phyloP scores from a whole-genome alignment of 2,888 invertebrate genomes.

The Pardosa pseudoannulata region DNA sequence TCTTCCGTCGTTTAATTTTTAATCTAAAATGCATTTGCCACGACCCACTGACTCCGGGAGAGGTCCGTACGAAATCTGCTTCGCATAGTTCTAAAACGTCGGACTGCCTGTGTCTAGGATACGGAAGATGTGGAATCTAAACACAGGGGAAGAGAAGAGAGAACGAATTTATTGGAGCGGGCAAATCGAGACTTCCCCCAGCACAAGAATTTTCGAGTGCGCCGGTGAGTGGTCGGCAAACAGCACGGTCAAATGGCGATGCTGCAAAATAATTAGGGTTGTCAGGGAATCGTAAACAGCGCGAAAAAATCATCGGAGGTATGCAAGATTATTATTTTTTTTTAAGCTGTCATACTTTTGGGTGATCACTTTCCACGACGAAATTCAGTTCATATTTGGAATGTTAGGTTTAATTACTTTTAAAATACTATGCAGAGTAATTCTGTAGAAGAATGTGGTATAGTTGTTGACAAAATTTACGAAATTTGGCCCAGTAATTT shows the following conservation, averaged over 20 bases:
- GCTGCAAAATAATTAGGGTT: slow-evolving; percentile 18
- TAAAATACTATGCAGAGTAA: no score
- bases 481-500: no score
- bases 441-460: no score
- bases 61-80: neutral
- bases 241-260: slow-evolving; percentile 17
- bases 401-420: no score
- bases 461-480: no score
- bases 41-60: slow-evolving; percentile 20
- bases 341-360: no score
- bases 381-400: no score
- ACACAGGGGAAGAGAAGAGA: neutral
- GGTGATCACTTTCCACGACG: no score
- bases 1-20: slow-evolving; percentile 20
- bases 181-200: neutral
- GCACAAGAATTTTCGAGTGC: neutral
- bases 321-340: no score
- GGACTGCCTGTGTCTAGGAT: slow-evolving; percentile 23
- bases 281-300: no score
- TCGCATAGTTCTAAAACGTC: slow-evolving; percentile 29
- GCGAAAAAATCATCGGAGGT: no score
- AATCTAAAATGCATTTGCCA: slow-evolving; percentile 33
- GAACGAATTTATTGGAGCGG: slow-evolving; percentile 14
- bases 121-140: slow-evolving; percentile 14
- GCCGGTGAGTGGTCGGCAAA: slow-evolving; percentile 22